phyloP scores from a whole-genome alignment of 1,140 invertebrate genomes.

The Papilio helenus region DNA sequence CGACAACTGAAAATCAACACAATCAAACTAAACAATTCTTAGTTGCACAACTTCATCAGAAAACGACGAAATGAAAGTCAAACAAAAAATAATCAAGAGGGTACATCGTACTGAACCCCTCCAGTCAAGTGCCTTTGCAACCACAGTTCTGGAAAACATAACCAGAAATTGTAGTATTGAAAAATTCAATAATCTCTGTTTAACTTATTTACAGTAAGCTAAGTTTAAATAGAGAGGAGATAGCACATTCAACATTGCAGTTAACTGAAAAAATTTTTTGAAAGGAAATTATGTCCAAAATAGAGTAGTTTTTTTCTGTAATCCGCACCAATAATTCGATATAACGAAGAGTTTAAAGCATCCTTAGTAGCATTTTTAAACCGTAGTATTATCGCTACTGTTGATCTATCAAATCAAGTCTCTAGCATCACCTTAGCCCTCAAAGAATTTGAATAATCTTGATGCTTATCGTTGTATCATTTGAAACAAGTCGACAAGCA shows the following conservation, averaged over 20 bases:
- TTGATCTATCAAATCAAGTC: background rate
- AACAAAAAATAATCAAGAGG: constrained; percentile 6
- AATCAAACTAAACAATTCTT: background rate
- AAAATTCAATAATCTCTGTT: background rate
- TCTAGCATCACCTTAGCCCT: background rate
- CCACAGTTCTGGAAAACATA: background rate
- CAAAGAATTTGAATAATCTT: background rate
- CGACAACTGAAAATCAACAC: background rate
- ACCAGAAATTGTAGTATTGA: background rate
- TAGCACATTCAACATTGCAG: background rate
- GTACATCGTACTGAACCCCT: background rate
- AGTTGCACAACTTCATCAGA: background rate
- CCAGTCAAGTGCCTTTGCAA: constrained; percentile 15
- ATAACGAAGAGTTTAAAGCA: background rate
- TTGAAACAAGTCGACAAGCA: constrained; percentile 20
- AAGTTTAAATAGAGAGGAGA: background rate
- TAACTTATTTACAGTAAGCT: background rate
- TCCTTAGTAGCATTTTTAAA: background rate
- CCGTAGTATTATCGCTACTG: background rate
- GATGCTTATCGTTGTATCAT: background rate
- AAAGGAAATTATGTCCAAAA: no score
- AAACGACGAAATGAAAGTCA: background rate
- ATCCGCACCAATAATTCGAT: background rate
- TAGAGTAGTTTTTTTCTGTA: background rate
- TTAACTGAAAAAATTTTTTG: no score